These are phyloP conservation scores for Camponotus fellah DNA, from an alignment of 2,888 invertebrate genomes.

Conservation along the genomic window DNA sequence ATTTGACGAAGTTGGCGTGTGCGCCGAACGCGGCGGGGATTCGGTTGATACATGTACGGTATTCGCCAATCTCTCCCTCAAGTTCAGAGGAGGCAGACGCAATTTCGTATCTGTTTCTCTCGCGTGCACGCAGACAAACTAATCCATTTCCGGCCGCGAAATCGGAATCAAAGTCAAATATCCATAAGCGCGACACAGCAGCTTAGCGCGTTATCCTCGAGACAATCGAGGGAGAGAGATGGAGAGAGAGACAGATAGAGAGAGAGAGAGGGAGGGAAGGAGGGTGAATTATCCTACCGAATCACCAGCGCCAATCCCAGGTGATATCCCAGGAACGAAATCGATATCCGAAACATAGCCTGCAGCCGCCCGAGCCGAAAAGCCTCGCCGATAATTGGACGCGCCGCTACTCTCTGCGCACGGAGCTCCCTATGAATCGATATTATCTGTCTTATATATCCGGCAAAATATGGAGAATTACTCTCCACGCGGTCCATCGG, in stretches of 20 bases:
- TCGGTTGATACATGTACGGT: slow-evolving; percentile 39
- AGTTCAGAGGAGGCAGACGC: slow-evolving; percentile 30
- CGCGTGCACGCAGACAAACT: slow-evolving; percentile 35
- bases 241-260: neutral
- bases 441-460: slow-evolving; percentile 53
- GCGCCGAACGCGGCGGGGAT: neutral
- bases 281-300: slow-evolving; percentile 20
- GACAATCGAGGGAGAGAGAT: neutral
- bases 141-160: slow-evolving; percentile 65
- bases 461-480: slow-evolving; percentile 27
- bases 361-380: slow-evolving; percentile 44
- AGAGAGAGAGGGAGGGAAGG: neutral
- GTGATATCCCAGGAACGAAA: slow-evolving; percentile 36
- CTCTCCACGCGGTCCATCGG: neutral
- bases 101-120: slow-evolving; percentile 52
- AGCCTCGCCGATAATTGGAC: slow-evolving; percentile 54
- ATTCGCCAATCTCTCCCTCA: slow-evolving; percentile 21
- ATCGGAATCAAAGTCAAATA: slow-evolving; percentile 71
- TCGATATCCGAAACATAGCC: slow-evolving; percentile 57
- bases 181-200: slow-evolving; percentile 71
- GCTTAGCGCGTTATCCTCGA: slow-evolving; percentile 60
- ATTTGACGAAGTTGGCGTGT: slow-evolving; percentile 62
- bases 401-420: slow-evolving; percentile 27
- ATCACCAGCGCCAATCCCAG: slow-evolving; percentile 43
- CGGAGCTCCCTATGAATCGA: slow-evolving; percentile 40